Evolutionary conservation across 2,888 invertebrate genomes (phyloP), one percentile per base, ranked within the genome.

Genomic region (Perdita meconis): DNA sequence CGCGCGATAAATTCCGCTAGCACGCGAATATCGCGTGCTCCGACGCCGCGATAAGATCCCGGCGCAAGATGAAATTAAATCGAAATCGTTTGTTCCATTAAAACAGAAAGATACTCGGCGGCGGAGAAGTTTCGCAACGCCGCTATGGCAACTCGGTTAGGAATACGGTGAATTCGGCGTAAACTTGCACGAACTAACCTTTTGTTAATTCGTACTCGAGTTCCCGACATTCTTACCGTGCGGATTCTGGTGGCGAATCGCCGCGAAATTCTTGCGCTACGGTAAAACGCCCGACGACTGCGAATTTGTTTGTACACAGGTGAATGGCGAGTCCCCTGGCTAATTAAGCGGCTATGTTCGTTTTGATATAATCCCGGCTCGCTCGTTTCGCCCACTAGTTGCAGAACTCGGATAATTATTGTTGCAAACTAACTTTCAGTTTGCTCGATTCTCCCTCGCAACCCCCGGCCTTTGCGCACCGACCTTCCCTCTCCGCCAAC

Each of bases 391-490:
- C 82, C 82, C 82, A 81, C 85, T 84, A 88, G 88, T 89, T 87
- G 80, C 85, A 80, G 84, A 89, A 89, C 89, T 89, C 87, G 78
- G 84, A 88, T 90, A 89, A 90, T 90, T 90, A 89, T 89, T 87
- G 88, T 87, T 89, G 82, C 80, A 72, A 89, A 89, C 88, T 84
- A 86, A 86, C 87, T 87, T 80, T 77, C 81, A 75, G 87, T 84
- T 87, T 82, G 71, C 73, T 50, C 70, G 73, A 55, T 65, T 63
- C 60, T 42, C 30, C 42, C 26, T 34, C 10, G 42, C n/a, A 22
- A 47, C 26, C 38, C 22, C 40, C 51, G n/a, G 22, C 38, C 50
- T 10, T 19, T 56, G 12, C 50, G 34, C 16, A 13, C n/a, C 53
- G 13, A 42, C 51, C 59, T 16, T 22, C 30, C n/a, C 44, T 67